These are phyloP conservation scores for Parnassius glacialis DNA, from an alignment of 2,888 invertebrate genomes.

Conservation along the genomic window DNA sequence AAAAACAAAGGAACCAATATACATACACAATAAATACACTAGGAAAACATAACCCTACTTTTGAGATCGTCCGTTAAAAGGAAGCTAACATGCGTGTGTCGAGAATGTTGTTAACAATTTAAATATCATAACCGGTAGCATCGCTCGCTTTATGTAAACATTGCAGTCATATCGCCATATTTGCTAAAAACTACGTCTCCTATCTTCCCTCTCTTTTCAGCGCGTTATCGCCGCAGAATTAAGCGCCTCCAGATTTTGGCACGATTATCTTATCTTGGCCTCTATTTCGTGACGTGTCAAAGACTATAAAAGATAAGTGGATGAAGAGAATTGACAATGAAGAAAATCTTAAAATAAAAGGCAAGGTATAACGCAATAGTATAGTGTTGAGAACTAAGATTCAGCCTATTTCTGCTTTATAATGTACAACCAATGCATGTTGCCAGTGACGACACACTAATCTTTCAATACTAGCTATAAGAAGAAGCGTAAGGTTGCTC, in stretches of 20 bases:
- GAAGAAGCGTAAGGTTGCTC: too few relatives aligned
- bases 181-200: conserved; percentile 4
- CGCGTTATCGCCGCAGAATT: conserved; percentile 4
- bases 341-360: not conserved
- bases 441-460: too few relatives aligned
- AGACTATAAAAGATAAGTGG: conserved; percentile 27
- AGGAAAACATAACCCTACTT: too few relatives aligned
- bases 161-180: conserved; percentile 8
- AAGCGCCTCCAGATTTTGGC: conserved; percentile 30
- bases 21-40: too few relatives aligned
- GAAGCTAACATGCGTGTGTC: not conserved
- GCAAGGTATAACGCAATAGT: not conserved
- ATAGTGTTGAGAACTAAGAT: too few relatives aligned
- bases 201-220: conserved; percentile 6
- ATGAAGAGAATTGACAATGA: conserved; percentile 3
- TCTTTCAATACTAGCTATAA: too few relatives aligned
- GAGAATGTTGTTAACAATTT: too few relatives aligned
- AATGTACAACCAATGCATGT: too few relatives aligned
- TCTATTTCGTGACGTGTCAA: conserved; percentile 30
- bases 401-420: too few relatives aligned
- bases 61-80: too few relatives aligned
- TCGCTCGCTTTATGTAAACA: conserved; percentile 1
- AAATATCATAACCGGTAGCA: not conserved
- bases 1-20: too few relatives aligned
- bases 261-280: conserved; percentile 36